phyloP scores from a whole-genome alignment of 2,888 invertebrate species.

The Microctonus brassicae region DNA sequence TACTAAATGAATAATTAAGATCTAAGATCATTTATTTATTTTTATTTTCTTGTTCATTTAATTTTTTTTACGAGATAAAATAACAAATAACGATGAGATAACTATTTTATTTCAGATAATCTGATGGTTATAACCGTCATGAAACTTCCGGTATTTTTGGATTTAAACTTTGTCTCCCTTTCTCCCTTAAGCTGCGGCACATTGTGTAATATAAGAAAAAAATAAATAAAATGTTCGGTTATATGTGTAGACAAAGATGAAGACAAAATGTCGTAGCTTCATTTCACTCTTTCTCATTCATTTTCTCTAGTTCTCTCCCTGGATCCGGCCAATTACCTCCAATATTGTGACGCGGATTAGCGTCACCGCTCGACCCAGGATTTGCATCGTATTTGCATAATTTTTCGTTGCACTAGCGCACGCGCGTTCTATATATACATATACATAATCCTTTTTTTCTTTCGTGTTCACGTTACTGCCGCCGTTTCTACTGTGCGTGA shows the following conservation, averaged over 20 bases:
- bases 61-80: neutral
- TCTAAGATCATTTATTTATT: neutral
- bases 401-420: slow-evolving; percentile 61
- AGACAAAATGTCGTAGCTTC: slow-evolving; percentile 29
- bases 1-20: neutral
- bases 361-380: slow-evolving; percentile 61
- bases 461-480: slow-evolving; percentile 24
- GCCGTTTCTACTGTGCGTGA: slow-evolving; percentile 7
- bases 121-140: slow-evolving; percentile 25
- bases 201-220: slow-evolving; percentile 2
- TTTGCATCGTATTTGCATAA: slow-evolving; percentile 69
- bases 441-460: slow-evolving; percentile 43
- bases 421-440: slow-evolving; percentile 18
- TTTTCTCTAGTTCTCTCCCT: neutral
- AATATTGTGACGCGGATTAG: slow-evolving; percentile 68
- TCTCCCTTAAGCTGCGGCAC: neutral
- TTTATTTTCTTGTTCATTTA: neutral
- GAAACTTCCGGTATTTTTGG: slow-evolving; percentile 26
- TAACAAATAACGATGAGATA: neutral
- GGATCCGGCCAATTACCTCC: slow-evolving; percentile 66
- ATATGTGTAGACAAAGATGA: neutral
- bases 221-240: slow-evolving; percentile 20
- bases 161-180: slow-evolving; percentile 20
- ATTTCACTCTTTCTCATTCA: slow-evolving; percentile 17
- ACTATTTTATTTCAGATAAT: slow-evolving; percentile 30